Conservation (phyloP, 1,140 invertebrate genomes). For the Amyelois transitella region DNA sequence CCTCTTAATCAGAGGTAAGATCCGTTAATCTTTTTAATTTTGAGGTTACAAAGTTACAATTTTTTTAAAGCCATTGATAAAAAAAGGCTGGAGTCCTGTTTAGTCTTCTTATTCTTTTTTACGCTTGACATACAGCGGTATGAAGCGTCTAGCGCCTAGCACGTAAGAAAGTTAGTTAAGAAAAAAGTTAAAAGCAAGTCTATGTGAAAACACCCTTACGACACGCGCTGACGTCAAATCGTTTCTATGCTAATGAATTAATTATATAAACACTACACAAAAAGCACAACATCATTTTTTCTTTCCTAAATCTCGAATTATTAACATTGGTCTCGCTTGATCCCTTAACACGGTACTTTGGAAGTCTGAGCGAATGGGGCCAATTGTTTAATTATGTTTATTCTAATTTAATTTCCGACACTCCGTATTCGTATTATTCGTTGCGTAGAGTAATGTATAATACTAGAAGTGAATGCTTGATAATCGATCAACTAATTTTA, state of each 20-base stretch:
- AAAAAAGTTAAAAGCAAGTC: background rate
- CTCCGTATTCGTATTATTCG: slow-evolving; percentile 21
- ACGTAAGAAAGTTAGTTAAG: too few species aligned
- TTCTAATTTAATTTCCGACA: slow-evolving; percentile 47
- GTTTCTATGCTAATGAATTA: slow-evolving; percentile 27
- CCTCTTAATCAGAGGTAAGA: too few species aligned
- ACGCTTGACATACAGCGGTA: too few species aligned
- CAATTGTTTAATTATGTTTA: slow-evolving; percentile 49
- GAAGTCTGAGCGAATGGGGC: slow-evolving; percentile 37
- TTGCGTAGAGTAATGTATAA: background rate
- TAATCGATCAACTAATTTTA: too few species aligned
- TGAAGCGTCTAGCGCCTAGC: too few species aligned
- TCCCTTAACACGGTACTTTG: slow-evolving; percentile 32
- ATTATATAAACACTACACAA: slow-evolving; percentile 26
- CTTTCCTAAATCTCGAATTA: slow-evolving; percentile 21
- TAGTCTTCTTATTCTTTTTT: too few species aligned
- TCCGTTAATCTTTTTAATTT: too few species aligned
- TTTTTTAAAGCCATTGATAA: too few species aligned
- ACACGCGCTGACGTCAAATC: slow-evolving; percentile 4
- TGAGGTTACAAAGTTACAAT: too few species aligned
- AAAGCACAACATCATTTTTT: slow-evolving; percentile 15
- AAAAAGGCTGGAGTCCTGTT: too few species aligned
- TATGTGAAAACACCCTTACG: background rate
- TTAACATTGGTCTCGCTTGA: slow-evolving; percentile 28
- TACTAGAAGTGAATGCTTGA: background rate